Base-by-base conservation (phyloP, 2,797 vertebrate genomes). In the Staurois parvus region DNA sequence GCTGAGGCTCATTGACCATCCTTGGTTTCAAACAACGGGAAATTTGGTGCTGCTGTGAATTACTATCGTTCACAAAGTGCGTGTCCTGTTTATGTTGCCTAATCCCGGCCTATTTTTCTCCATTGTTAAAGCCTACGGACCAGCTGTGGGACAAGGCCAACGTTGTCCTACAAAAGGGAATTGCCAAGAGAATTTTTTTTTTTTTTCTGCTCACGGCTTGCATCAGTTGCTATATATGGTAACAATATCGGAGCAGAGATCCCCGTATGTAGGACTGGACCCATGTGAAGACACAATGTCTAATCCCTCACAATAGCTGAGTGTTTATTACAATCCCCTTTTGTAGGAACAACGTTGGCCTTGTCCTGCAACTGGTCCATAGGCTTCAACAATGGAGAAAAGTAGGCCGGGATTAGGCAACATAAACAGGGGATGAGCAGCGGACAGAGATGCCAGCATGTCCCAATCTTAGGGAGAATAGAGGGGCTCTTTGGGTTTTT, bases 361-460 rank as follows among this genome's bases (percentile, higher is more conserved):
- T 72, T 76, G 59, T 52, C 26, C 81, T 8, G 4, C 26, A 68
- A 37, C 67, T 13, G 17, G 68, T 32, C 45, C 12, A 17, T 7
- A 59, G 79, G 29, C 62, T 79, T 66, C 21, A 69, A 48, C 26
- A 76, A 66, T 32, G 64, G 72, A 67, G 59, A 62, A 62, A 48
- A 59, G 66, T 9, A 45, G 70, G 1, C 34, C 4, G 34, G 81
- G 72, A 84, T 76, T 84, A 76, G 37, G 73, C 42, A 70, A 76
- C 21, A 76, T 70, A 76, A 84, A 76, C 62, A 84, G 68, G 73
- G 56, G 73, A 84, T 76, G 67, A 76, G 64, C 30, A 69, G 52
- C 45, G 24, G 24, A 64, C 48, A 40, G 45, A 28, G 34, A 29
- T 15, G 56, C 68, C 4, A 9, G 24, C 52, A 64, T 37, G 69